phyloP scores from a whole-genome alignment of 1,140 invertebrate species.

The Drosophila pandora region DNA sequence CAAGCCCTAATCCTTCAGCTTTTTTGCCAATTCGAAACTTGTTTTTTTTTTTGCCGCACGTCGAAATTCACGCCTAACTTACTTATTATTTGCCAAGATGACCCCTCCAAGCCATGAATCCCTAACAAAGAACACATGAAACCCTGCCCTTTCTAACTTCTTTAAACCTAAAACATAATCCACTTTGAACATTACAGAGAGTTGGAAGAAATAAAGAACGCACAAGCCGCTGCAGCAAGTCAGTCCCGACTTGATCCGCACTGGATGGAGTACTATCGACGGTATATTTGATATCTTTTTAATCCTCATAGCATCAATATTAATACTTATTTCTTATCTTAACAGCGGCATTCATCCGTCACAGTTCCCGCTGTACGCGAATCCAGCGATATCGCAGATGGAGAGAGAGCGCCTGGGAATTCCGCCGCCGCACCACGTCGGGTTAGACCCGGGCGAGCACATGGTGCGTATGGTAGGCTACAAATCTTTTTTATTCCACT shows the following conservation, averaged over 20 bases:
- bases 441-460: conserved; percentile 85
- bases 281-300: conserved; percentile 84
- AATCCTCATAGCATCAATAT: not conserved
- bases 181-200: conserved; percentile 84
- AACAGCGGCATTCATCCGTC: conserved; percentile 86
- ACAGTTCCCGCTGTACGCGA: conserved; percentile 86
- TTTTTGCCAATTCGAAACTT: conserved; percentile 28
- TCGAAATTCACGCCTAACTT: conserved; percentile 44
- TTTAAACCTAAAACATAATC: not conserved
- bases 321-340: conserved; percentile 41
- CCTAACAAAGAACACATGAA: conserved; percentile 8
- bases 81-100: conserved; percentile 49
- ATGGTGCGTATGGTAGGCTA: conserved; percentile 84
- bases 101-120: conserved; percentile 30
- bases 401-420: conserved; percentile 95
- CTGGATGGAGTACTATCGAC: conserved; percentile 95
- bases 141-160: not conserved
- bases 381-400: conserved; percentile 90
- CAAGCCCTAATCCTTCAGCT: not conserved
- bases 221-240: conserved; percentile 85
- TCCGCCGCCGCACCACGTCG: conserved; percentile 87
- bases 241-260: conserved; percentile 92
- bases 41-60: conserved; percentile 36
- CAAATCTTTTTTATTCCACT: conserved; percentile 85
- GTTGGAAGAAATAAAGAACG: conserved; percentile 92